Base-by-base conservation (phyloP, 2,797 vertebrate genomes). In the Enteromius argenteus region DNA sequence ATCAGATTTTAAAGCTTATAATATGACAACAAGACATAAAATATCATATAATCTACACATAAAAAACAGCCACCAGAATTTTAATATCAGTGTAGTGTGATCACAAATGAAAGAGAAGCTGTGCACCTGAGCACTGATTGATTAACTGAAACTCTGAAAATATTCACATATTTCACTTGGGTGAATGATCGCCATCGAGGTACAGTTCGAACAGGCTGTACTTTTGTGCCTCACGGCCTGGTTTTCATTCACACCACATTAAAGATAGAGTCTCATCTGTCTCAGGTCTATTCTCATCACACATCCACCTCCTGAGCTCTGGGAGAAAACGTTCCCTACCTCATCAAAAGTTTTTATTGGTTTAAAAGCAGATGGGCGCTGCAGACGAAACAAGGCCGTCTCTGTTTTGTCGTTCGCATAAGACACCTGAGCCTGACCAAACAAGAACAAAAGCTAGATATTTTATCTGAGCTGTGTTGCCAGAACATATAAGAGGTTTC, bases 351-450 rank as follows among this genome's bases (percentile, higher is more conserved):
- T 37, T 85, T 89, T 83, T 81, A 90, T 87, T 74, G 39, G 64
- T 82, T 88, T 62, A 58, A 69, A 87, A 89, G 79, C 84, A 90
- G 88, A 88, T 77, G 76, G 80, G 86, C 5, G 4, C 72, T 11
- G 66, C 46, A 78, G 80, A 81, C 74, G 79, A 85, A 87, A 72
- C 83, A 79, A 46, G 21, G 35, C 37, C 42, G 62, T 60, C 76
- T 73, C 46, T 80, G 64, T 75, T 86, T 32, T 67, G 32, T 30
- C 39, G 5, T 78, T 74, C 68, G 62, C 46, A 75, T 67, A 27
- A 76, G 46, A 30, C 85, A 88, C 86, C 84, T 81, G 85, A 82
- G 85, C 56, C 76, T 79, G 53, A 58, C 58, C 64, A 62, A 83
- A 82, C 32, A 74, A 82, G 23, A 72, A 32, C 60, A 53, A 58